phyloP scores from a whole-genome alignment of 2,888 invertebrate species.

The Pyrrhia umbra region DNA sequence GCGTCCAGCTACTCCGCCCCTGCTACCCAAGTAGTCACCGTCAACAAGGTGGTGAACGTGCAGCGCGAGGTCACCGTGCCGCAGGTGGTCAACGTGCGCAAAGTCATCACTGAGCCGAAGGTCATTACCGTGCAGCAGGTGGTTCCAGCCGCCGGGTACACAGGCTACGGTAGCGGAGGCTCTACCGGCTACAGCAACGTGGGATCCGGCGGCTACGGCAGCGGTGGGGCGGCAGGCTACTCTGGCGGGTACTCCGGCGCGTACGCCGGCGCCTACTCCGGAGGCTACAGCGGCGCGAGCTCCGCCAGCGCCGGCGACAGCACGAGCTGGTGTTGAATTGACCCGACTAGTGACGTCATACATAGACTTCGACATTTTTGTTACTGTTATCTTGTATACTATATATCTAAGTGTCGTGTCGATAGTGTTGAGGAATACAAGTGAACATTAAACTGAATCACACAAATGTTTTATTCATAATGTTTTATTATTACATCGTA shows the following conservation, averaged over 20 bases:
- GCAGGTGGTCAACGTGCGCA: constrained; percentile 57
- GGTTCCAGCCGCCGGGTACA: constrained; percentile 48
- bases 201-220: not conserved
- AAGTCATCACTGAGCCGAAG: constrained; percentile 57
- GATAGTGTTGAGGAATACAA: too few species aligned
- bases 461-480: not conserved
- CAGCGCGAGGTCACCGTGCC: constrained; percentile 59
- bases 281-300: not conserved
- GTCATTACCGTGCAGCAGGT: constrained; percentile 53
- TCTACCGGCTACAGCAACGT: constrained; percentile 3
- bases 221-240: constrained; percentile 1
- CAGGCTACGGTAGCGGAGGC: constrained; percentile 32
- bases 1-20: constrained; percentile 39
- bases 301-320: not conserved
- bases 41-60: constrained; percentile 58
- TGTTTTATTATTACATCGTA: too few species aligned
- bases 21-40: constrained; percentile 31
- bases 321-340: constrained; percentile 36
- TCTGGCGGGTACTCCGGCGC: constrained; percentile 10
- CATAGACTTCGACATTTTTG: not conserved
- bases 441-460: not conserved
- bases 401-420: too few species aligned
- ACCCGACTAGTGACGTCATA: constrained; percentile 1
- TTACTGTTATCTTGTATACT: too few species aligned
- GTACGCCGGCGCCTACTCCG: constrained; percentile 3